A percentile compares a stretch with the other conserved stretches of the same genome.
These are phyloP conservation scores for Cetoscarus ocellatus DNA, from an alignment of 2,797 vertebrate species.

Conservation along the genomic window DNA sequence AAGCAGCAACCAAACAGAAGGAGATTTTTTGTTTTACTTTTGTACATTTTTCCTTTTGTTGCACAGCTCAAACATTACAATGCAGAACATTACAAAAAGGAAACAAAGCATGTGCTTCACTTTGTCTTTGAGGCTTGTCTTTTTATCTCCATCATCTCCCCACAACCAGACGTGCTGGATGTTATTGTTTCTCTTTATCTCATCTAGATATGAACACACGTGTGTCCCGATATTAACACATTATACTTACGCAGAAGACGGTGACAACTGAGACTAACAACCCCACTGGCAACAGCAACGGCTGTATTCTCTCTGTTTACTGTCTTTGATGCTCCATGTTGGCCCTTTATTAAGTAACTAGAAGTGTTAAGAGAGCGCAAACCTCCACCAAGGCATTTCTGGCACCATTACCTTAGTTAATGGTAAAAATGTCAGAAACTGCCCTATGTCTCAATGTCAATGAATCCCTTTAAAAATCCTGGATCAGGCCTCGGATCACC, in stretches of 20 bases:
- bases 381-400: too few species aligned
- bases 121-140: conserved; percentile 14
- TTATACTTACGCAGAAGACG: conserved; percentile 16
- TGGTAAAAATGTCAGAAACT: too few species aligned
- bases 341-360: not conserved
- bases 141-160: conserved; percentile 23
- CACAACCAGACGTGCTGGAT: conserved; percentile 14
- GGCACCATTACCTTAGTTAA: too few species aligned
- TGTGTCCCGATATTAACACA: conserved; percentile 5
- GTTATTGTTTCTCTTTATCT: conserved; percentile 16
- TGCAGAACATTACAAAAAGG: not conserved
- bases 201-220: conserved; percentile 17
- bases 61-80: not conserved
- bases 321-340: not conserved
- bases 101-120: not conserved
- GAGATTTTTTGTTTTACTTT: not conserved
- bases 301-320: not conserved
- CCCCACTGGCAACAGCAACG: not conserved
- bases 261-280: conserved; percentile 9
- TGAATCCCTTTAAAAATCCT: too few species aligned
- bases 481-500: too few species aligned
- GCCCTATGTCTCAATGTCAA: too few species aligned
- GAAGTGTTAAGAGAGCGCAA: too few species aligned
- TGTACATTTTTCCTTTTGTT: not conserved
- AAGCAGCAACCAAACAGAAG: not conserved